Percentiles rank a stretch among this genome's conserved stretches.
Conservation (phyloP, 2,113 vertebrate species). For the Fulmarus glacialis region DNA sequence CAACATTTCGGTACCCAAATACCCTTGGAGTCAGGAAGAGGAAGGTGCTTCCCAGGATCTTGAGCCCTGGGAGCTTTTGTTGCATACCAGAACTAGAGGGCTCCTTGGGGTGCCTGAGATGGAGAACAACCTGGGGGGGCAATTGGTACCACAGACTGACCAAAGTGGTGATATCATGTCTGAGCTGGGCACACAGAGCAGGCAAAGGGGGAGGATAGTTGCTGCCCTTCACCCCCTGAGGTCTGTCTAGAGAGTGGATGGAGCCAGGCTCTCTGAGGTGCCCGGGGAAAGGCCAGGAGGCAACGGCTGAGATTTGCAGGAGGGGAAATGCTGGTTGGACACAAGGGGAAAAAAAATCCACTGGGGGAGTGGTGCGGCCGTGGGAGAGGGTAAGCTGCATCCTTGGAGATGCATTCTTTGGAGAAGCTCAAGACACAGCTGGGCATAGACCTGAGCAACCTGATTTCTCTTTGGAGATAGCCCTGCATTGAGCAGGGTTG, state of each 20-base stretch:
- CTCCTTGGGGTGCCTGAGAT: neutral
- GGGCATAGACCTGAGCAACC: neutral
- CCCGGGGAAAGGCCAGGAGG: neutral
- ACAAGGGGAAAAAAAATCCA: accelerated
- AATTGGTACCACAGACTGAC: neutral
- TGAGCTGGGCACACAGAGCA: neutral
- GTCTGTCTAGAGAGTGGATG: neutral
- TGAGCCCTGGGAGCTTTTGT: neutral
- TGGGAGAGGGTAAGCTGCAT: neutral
- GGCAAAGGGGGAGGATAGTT: neutral
- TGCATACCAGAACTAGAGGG: neutral
- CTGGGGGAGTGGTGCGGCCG: neutral
- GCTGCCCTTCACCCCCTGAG: neutral
- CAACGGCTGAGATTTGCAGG: neutral
- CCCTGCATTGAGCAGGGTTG: neutral
- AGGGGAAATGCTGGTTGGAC: neutral
- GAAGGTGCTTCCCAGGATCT: neutral
- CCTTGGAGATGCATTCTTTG: neutral
- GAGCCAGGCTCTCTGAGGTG: neutral
- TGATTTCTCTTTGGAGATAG: neutral
- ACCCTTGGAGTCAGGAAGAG: neutral
- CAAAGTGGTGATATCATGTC: neutral
- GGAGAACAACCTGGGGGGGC: accelerated
- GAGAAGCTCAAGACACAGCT: neutral
- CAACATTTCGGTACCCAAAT: neutral